Evolutionary conservation across 2,113 vertebrate genomes (phyloP).

Genomic region (Ptilorrhoa leucosticta): DNA sequence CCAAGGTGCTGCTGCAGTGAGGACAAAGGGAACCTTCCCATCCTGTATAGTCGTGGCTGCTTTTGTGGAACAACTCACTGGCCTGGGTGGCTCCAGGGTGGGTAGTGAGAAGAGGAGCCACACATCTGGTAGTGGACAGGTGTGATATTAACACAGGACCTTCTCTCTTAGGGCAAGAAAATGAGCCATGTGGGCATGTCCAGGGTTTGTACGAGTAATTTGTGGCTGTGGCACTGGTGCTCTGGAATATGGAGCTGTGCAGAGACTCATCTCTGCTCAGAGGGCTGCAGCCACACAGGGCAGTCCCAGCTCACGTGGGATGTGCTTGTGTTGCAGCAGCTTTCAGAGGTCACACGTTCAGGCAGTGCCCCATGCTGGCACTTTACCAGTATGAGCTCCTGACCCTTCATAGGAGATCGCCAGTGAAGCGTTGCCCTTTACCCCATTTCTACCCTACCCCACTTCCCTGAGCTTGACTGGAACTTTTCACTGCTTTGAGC

Average conservation of each 20-base stretch:
- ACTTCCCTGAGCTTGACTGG: background rate
- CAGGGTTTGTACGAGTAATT: background rate
- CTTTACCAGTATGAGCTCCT: background rate
- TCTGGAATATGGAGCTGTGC: background rate
- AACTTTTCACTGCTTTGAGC: background rate
- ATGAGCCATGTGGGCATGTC: fast-evolving
- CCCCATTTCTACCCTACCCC: background rate
- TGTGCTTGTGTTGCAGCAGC: background rate
- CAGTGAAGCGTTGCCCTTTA: background rate
- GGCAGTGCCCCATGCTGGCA: background rate
- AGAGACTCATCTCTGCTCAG: background rate
- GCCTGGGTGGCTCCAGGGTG: background rate
- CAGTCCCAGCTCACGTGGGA: background rate
- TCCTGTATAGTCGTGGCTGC: background rate
- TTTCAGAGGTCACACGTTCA: background rate
- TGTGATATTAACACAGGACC: background rate
- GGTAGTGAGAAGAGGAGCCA: background rate
- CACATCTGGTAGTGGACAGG: background rate
- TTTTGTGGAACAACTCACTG: background rate
- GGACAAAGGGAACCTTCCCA: background rate
- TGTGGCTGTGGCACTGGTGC: background rate
- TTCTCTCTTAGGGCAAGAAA: background rate
- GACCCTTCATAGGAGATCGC: background rate
- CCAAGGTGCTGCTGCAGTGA: background rate
- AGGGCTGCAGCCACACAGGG: background rate